Evolutionary conservation across 2,113 vertebrate species (phyloP), one percentile per base, ranked within the genome.

Genomic region (Alethe diademata): DNA sequence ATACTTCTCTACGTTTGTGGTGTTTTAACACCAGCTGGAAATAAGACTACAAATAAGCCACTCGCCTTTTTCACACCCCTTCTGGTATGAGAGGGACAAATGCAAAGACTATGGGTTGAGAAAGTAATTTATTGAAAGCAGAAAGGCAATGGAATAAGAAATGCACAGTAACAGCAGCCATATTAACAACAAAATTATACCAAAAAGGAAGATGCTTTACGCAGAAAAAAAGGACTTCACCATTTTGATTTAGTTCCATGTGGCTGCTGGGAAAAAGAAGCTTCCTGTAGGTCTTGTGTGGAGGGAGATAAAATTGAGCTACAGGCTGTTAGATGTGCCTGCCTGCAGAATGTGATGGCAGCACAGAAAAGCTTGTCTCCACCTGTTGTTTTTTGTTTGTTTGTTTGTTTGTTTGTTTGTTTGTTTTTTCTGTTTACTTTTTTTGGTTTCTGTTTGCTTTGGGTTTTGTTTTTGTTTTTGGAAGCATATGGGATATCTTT

Each of bases 21-120:
- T 19, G 12, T 15, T 60, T 50, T 60, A n/a, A 50, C 15, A 70
- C 13, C 29, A 19, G 7, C 11, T 2, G 3, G 35, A 60, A 81
- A 81, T 60, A 42, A 70, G 12, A 42, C 31, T 42, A 6, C 45
- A 70, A 58, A 70, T 23, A 50, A 60, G 36, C 29, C 29, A 40
- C 9, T 48, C 20, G 4, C 29, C 14, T 58, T 60, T 70, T 10
- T 22, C 54, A 35, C 0, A 0, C 15, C 29, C 9, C 12, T 42
- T 42, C 5, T 1, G 1, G 6, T 35, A 24, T 28, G 26, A 60
- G 19, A 42, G 9, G 12, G 31, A 60, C 6, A 9, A 25, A 51
- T 51, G 4, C 54, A 42, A 42, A 50, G 45, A 10, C 8, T 60
- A 9, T 29, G 24, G 19, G 31, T 50, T 29, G 24, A n/a, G 36